Evolutionary conservation across 2,113 vertebrate genomes (phyloP).

Genomic region (Parus major): DNA sequence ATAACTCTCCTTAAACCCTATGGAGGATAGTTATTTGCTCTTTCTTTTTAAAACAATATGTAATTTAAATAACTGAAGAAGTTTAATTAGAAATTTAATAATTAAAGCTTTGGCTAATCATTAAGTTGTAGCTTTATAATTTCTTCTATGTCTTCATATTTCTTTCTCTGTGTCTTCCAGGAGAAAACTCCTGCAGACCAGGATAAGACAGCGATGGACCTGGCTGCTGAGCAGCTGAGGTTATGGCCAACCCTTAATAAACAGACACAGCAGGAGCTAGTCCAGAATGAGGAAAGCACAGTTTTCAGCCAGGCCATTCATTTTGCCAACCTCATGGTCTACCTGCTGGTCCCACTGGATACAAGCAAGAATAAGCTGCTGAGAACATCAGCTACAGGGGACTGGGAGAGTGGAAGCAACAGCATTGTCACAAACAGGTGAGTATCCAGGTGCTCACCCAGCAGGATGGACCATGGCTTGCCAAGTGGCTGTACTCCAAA

Average conservation of each 20-base stretch:
- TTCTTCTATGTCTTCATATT: not conserved
- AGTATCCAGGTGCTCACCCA: not conserved
- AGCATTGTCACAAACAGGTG: conserved; percentile 96
- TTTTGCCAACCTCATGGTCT: conserved; percentile 98
- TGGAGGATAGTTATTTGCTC: not conserved
- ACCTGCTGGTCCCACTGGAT: conserved; percentile 92
- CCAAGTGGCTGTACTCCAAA: not conserved
- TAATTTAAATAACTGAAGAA: not conserved
- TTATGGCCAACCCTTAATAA: conserved; percentile 88
- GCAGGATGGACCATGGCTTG: not conserved
- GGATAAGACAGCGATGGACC: conserved; percentile 92
- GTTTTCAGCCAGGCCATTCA: conserved; percentile 99
- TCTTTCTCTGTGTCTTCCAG: conserved; percentile 51
- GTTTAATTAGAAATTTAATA: not conserved
- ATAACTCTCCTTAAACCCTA: not conserved
- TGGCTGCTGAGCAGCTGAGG: conserved; percentile 91
- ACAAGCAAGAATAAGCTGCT: conserved; percentile 95
- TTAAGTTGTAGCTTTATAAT: not conserved
- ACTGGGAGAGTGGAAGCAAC: conserved; percentile 99
- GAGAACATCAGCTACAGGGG: conserved; percentile 80
- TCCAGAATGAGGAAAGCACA: conserved; percentile 94
- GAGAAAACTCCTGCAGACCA: conserved; percentile 68
- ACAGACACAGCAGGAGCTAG: conserved; percentile 89
- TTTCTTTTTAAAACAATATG: not conserved
- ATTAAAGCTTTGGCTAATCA: not conserved